A percentile compares a stretch with the other conserved stretches of the same genome.
These are phyloP conservation scores for Agriopis leucophaearia DNA, from an alignment of 2,888 invertebrate genomes.

Conservation along the genomic window DNA sequence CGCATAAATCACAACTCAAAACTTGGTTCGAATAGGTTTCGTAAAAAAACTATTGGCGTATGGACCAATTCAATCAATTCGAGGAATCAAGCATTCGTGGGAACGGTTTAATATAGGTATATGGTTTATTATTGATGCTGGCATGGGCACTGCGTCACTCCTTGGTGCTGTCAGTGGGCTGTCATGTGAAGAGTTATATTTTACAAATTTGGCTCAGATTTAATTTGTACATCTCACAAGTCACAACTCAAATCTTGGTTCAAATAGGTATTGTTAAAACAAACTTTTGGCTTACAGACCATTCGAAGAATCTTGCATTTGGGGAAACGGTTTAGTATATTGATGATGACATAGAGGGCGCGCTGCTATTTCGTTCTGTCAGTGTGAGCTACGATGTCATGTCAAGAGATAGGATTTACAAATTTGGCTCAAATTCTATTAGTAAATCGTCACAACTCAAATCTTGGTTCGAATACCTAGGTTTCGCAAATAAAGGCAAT, in stretches of 20 bases:
- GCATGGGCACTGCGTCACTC: conserved; percentile 73
- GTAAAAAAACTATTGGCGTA: too few relatives aligned
- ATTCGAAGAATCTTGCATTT: too few relatives aligned
- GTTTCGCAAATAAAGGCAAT: too few relatives aligned
- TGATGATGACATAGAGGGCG: conserved; percentile 74
- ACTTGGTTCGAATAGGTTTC: too few relatives aligned
- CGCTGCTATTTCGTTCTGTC: conserved; percentile 71
- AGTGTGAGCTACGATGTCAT: conserved; percentile 67
- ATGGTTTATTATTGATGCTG: too few relatives aligned
- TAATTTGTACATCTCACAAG: neutral
- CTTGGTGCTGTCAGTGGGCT: conserved; percentile 71
- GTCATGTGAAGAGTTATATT: conserved; percentile 4
- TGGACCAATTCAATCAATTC: too few relatives aligned
- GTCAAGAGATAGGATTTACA: neutral
- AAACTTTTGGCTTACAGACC: too few relatives aligned
- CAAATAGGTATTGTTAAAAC: too few relatives aligned
- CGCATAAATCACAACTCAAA: too few relatives aligned
- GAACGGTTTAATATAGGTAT: neutral
- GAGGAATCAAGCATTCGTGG: too few relatives aligned
- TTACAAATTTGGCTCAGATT: neutral
- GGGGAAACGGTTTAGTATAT: neutral
- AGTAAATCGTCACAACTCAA: neutral
- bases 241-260: neutral
- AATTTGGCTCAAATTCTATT: neutral
- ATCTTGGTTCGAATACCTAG: too few relatives aligned